Base-by-base conservation (phyloP, 2,888 invertebrate species). In the Neoascia interrupta region DNA sequence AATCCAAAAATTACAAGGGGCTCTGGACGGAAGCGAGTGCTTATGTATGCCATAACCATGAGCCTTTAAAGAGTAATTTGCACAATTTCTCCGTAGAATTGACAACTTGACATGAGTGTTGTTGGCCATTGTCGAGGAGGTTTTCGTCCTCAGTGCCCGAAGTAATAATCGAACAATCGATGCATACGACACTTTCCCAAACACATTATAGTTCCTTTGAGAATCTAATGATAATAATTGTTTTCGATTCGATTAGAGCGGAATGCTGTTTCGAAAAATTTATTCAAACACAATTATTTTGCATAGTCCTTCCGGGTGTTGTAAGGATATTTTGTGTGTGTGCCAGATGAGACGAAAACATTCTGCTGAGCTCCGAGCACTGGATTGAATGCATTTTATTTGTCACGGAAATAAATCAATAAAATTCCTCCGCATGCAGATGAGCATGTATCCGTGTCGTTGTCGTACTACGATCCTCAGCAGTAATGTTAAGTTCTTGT, bases 41-140 rank as follows among this genome's bases (percentile, higher is more conserved):
- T 45, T 53, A 58, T 34, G 10, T 56, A 37, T 54, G 19, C 8
- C 10, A 37, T 8, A 49, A 23, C 39, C 11, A 15, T 18, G 18
- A 11, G 45, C 5, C 37, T 28, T 18, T 28, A 58, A 41, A 56
- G 23, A 5, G 13, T 11, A 53, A 47, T 60, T 76, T 64, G 60
- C 58, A 54, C 64, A 54, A 76, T 76, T 76, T 76, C 76, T 72
- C 76, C 54, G 60, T 70, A 60, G 76, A 76, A 70, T 63, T 64
- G 26, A 31, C 8, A 54, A 23, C 31, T 21, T 34, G 39, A 39
- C 45, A 58, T 54, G 49, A 37, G 58, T 58, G 63, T 58, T 70
- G 64, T n/a, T n/a, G n/a, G 47, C 34, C 53, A 70, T 72, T 76
- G 70, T 60, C 70, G 43, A 6, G 15, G 43, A 56, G 8, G 37